These are phyloP conservation scores for Mesitornis unicolor DNA, from an alignment of 2,113 vertebrate genomes.

Conservation along the genomic window DNA sequence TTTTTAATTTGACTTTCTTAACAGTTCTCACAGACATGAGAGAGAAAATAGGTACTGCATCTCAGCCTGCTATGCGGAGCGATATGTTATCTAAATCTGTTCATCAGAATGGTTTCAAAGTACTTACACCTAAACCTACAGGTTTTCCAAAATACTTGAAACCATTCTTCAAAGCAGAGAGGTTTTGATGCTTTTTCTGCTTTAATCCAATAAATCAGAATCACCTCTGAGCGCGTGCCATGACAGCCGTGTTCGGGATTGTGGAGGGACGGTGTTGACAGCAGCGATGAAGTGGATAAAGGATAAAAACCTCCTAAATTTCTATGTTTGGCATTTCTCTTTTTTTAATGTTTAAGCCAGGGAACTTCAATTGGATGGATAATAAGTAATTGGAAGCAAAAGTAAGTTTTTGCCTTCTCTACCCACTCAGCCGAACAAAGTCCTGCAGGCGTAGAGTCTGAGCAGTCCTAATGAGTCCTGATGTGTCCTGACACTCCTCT, in stretches of 20 bases:
- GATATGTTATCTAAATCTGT: not conserved
- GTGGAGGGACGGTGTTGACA: not conserved
- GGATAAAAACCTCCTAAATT: not conserved
- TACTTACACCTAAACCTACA: not conserved
- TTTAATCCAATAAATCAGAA: not conserved
- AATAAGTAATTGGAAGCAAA: not conserved
- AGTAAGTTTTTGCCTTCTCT: not conserved
- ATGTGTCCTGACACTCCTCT: not conserved
- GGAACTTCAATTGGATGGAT: not conserved
- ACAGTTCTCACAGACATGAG: not conserved
- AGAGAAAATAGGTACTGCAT: not conserved
- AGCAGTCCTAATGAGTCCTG: not conserved
- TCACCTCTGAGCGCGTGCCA: fast-evolving
- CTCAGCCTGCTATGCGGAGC: not conserved
- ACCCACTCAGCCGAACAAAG: not conserved
- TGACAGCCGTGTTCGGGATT: not conserved
- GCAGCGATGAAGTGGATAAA: not conserved
- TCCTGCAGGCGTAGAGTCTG: not conserved
- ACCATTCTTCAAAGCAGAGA: not conserved
- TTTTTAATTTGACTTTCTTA: not conserved
- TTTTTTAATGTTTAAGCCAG: not conserved
- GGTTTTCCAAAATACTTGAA: not conserved
- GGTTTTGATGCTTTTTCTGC: not conserved
- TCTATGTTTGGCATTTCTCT: not conserved
- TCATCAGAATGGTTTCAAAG: not conserved